These are phyloP conservation scores for Bubo bubo DNA, from an alignment of 2,113 vertebrate genomes.

Conservation along the genomic window DNA sequence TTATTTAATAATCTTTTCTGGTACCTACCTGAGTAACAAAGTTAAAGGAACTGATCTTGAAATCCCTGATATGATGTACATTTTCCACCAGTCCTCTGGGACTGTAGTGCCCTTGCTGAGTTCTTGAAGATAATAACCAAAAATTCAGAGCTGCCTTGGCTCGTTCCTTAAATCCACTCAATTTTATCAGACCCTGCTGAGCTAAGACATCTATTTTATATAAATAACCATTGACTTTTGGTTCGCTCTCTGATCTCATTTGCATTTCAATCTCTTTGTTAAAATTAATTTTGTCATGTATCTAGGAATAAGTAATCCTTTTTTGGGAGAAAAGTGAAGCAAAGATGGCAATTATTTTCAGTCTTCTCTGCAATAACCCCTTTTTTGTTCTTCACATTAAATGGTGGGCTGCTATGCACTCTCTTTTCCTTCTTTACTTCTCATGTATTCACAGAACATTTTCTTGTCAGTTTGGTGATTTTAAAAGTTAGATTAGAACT, in stretches of 20 bases:
- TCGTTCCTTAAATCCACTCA: neutral
- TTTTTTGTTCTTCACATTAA: neutral
- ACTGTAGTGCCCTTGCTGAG: neutral
- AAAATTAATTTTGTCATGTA: slow-evolving; percentile 40
- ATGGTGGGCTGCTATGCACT: neutral
- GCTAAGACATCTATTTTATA: slow-evolving; percentile 16
- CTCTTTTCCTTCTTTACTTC: neutral
- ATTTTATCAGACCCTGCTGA: slow-evolving; percentile 3
- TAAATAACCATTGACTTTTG: neutral
- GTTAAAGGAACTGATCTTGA: neutral
- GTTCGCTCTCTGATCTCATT: slow-evolving; percentile 3
- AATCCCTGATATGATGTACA: rapidly evolving
- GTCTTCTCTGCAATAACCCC: neutral
- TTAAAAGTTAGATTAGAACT: neutral
- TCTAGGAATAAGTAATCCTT: slow-evolving; percentile 17
- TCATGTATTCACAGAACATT: neutral
- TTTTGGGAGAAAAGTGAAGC: neutral
- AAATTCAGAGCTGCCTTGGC: neutral
- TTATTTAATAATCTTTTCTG: neutral
- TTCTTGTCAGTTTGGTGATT: neutral
- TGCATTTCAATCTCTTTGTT: slow-evolving; percentile 38
- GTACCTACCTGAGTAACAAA: neutral
- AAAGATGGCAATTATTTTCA: slow-evolving; percentile 23
- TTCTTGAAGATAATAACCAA: neutral
- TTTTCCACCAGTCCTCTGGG: neutral